phyloP scores from a whole-genome alignment of 1,140 invertebrate genomes.

The Trinorchestia longiramus region DNA sequence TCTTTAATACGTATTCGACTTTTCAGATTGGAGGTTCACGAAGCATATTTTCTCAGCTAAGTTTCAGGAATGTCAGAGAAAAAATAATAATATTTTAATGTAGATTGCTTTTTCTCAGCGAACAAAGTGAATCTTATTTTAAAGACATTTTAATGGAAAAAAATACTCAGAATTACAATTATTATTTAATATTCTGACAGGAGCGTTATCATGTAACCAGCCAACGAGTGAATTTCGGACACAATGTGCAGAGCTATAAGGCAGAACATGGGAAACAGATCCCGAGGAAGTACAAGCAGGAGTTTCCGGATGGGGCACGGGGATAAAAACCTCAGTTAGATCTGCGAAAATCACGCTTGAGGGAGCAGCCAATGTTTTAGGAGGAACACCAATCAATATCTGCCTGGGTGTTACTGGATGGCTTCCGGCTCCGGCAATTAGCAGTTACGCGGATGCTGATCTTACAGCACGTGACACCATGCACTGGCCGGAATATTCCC shows the following conservation, averaged over 20 bases:
- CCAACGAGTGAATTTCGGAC: neutral
- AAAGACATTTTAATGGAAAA: neutral
- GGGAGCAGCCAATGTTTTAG: constrained; percentile 6
- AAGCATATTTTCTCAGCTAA: too few species aligned
- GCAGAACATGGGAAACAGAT: neutral
- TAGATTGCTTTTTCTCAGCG: neutral
- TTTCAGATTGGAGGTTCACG: too few species aligned
- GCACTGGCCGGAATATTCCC: neutral
- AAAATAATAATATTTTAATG: neutral
- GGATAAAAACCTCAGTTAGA: neutral
- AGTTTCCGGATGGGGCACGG: neutral
- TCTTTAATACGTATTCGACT: too few species aligned
- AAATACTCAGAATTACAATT: neutral
- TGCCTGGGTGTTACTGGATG: neutral
- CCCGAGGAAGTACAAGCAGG: neutral
- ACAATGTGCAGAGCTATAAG: neutral
- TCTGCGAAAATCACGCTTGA: neutral
- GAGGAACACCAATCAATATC: neutral
- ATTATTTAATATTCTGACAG: neutral
- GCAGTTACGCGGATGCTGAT: neutral
- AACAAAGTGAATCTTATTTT: neutral
- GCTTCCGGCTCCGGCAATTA: neutral
- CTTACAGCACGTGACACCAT: neutral
- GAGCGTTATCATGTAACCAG: neutral
- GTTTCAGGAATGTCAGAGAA: too few species aligned